These are phyloP conservation scores for Quiscalus mexicanus DNA, from an alignment of 2,113 vertebrate genomes.

Conservation along the genomic window DNA sequence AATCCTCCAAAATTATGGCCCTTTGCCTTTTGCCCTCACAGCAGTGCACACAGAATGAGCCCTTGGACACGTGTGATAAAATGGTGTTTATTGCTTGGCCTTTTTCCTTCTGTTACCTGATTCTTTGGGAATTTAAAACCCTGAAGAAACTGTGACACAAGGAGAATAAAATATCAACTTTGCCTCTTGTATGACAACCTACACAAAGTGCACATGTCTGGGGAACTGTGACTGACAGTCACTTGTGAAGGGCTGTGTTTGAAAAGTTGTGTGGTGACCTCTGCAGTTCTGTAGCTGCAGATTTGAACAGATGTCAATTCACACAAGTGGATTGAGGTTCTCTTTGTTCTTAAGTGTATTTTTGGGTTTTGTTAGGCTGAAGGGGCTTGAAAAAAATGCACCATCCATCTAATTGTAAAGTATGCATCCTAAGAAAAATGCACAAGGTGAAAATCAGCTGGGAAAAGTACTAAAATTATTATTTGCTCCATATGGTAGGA, in stretches of 20 bases:
- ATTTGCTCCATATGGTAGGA: not conserved
- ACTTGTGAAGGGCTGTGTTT: not conserved
- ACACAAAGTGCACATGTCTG: not conserved
- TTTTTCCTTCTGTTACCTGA: not conserved
- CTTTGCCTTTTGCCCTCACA: not conserved
- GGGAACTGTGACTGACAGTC: not conserved
- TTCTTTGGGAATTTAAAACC: not conserved
- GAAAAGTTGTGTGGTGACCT: constrained; percentile 6
- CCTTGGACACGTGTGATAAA: accelerated
- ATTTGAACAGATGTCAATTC: not conserved
- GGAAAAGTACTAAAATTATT: not conserved
- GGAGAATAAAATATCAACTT: not conserved
- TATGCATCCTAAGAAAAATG: not conserved
- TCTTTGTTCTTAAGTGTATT: not conserved
- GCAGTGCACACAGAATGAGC: not conserved
- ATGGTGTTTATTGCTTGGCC: not conserved
- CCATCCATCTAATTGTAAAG: not conserved
- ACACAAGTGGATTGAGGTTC: not conserved
- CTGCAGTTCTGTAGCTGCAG: not conserved
- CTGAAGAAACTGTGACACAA: not conserved
- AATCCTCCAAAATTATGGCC: not conserved
- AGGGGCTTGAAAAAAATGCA: not conserved
- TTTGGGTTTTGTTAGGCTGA: not conserved
- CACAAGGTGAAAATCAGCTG: not conserved
- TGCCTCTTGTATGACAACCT: not conserved